Conservation (phyloP, 2,113 vertebrate genomes). For the Dromiciops gliroides region DNA sequence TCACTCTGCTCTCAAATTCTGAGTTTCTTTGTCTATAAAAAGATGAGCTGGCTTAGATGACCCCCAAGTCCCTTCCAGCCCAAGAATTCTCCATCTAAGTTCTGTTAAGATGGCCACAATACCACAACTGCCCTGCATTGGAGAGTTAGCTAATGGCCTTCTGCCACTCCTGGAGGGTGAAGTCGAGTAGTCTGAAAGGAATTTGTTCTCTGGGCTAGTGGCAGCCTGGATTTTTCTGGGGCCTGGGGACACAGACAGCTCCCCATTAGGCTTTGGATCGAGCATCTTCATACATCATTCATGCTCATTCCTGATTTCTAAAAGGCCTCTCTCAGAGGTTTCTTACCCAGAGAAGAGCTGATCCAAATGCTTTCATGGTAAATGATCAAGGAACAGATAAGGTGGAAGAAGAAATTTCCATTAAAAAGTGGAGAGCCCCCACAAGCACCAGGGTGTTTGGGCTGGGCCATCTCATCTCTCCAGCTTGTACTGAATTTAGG, state of each 20-base stretch:
- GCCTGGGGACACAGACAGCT: background rate
- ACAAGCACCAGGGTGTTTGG: background rate
- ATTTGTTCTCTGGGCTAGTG: background rate
- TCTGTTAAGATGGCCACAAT: background rate
- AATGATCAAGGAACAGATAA: background rate
- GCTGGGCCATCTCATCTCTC: background rate
- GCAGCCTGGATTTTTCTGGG: background rate
- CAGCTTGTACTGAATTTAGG: background rate
- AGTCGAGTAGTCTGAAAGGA: background rate
- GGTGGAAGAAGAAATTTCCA: background rate
- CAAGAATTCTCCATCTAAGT: background rate
- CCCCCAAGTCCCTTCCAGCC: background rate
- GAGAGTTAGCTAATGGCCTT: background rate
- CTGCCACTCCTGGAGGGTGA: background rate
- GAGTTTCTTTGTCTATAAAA: background rate
- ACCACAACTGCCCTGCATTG: background rate
- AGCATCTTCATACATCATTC: background rate
- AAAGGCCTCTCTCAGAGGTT: background rate
- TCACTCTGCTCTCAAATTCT: background rate
- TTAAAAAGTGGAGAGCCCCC: background rate
- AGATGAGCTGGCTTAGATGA: background rate
- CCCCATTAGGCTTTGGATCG: background rate
- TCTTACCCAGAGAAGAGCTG: background rate
- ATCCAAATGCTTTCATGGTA: background rate
- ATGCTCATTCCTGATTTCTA: background rate